Evolutionary conservation across 2,888 invertebrate species (phyloP).

Genomic region (Erannis defoliaria): DNA sequence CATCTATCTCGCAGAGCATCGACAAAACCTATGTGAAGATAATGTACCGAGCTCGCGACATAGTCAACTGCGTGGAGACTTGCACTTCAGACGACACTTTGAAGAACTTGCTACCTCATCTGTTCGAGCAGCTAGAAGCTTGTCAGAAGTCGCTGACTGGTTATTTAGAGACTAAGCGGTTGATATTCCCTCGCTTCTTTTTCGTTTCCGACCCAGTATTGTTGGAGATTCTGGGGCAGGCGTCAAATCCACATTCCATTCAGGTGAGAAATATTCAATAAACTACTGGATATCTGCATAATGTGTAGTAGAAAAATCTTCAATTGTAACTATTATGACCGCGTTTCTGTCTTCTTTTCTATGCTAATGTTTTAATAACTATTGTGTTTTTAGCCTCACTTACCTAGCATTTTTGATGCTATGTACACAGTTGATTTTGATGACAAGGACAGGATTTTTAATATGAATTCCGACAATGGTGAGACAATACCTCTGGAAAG

Average conservation of each 20-base stretch:
- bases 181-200: slow-evolving; percentile 95
- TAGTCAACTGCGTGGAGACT: slow-evolving; percentile 92
- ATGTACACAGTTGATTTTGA: slow-evolving; percentile 92
- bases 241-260: slow-evolving; percentile 95
- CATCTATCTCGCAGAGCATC: slow-evolving; percentile 86
- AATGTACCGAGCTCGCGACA: slow-evolving; percentile 94
- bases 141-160: slow-evolving; percentile 96
- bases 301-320: not conserved
- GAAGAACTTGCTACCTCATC: slow-evolving; percentile 91
- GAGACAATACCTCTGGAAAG: slow-evolving; percentile 91
- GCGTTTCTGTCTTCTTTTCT: not conserved
- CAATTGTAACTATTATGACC: not conserved
- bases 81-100: slow-evolving; percentile 95
- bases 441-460: slow-evolving; percentile 91
- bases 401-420: slow-evolving; percentile 95
- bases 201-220: slow-evolving; percentile 96
- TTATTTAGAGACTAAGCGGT: slow-evolving; percentile 93
- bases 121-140: slow-evolving; percentile 94
- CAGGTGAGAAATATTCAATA: slow-evolving; percentile 67
- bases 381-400: slow-evolving; percentile 85
- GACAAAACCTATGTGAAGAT: slow-evolving; percentile 96
- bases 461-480: slow-evolving; percentile 92
- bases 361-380: not conserved
- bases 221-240: slow-evolving; percentile 95
- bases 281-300: not conserved